phyloP scores from a whole-genome alignment of 2,888 invertebrate genomes.

The Acrobasis suavella region DNA sequence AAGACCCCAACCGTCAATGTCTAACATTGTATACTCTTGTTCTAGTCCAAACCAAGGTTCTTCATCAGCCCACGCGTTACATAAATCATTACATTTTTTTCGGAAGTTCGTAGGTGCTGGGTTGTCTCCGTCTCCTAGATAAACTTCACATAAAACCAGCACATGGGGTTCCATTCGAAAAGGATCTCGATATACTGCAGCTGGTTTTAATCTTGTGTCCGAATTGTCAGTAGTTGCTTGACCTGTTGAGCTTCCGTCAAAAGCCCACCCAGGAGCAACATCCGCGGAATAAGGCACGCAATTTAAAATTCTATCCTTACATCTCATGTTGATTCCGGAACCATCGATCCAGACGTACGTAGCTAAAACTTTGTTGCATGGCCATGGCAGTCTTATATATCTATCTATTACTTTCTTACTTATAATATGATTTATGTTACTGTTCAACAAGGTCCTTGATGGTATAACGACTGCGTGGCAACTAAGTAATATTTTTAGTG shows the following conservation, averaged over 20 bases:
- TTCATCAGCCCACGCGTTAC: slow-evolving; percentile 84
- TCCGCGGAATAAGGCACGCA: slow-evolving; percentile 82
- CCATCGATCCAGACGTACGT: slow-evolving; percentile 92
- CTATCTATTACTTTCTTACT: slow-evolving; percentile 75
- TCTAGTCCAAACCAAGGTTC: slow-evolving; percentile 96
- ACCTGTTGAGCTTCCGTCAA: slow-evolving; percentile 95
- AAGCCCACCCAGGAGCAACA: slow-evolving; percentile 90
- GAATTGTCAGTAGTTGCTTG: slow-evolving; percentile 92
- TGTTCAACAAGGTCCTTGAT: slow-evolving; percentile 56
- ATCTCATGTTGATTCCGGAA: slow-evolving; percentile 86
- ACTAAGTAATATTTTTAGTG: neutral
- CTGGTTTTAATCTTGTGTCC: slow-evolving; percentile 94
- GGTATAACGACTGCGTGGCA: slow-evolving; percentile 19
- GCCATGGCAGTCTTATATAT: slow-evolving; percentile 81
- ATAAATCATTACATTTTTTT: slow-evolving; percentile 86
- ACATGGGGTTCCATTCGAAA: slow-evolving; percentile 94
- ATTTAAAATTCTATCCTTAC: slow-evolving; percentile 86
- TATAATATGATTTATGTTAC: slow-evolving; percentile 72
- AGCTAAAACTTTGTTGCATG: slow-evolving; percentile 83
- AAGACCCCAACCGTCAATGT: slow-evolving; percentile 93
- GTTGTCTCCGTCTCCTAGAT: slow-evolving; percentile 85
- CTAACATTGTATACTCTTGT: slow-evolving; percentile 94
- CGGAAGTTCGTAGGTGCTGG: slow-evolving; percentile 89
- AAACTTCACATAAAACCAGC: slow-evolving; percentile 93
- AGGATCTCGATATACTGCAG: slow-evolving; percentile 94